Evolutionary conservation across 2,797 vertebrate species (phyloP).

Genomic region (Aeoliscus strigatus): DNA sequence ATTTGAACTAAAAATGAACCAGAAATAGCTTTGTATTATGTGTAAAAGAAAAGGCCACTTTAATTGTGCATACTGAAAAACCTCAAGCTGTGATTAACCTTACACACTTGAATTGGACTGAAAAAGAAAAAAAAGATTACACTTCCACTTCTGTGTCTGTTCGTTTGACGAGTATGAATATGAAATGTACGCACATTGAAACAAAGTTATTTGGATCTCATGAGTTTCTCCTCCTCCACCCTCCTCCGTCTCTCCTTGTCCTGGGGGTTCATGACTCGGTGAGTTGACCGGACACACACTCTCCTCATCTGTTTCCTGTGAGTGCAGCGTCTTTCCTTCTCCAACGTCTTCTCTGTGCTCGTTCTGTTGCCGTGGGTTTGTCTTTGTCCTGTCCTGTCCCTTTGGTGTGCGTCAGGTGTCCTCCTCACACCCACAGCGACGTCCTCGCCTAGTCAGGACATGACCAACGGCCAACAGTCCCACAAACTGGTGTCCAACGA

Average conservation of each 20-base stretch:
- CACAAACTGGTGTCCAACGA: constrained; percentile 91
- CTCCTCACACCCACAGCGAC: constrained; percentile 93
- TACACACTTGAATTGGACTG: no score
- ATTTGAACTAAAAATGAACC: no score
- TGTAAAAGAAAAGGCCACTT: no score
- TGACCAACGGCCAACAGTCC: constrained; percentile 78
- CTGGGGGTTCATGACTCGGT: constrained; percentile 76
- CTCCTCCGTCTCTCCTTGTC: constrained; percentile 69
- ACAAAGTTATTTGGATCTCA: constrained; percentile 18
- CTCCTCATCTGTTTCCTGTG: constrained; percentile 21
- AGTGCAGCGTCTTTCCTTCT: constrained; percentile 31
- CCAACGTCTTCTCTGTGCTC: constrained; percentile 33
- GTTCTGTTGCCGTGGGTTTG: constrained; percentile 6
- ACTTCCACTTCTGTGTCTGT: no score
- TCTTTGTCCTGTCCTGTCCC: constrained; percentile 12
- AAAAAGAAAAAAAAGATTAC: no score
- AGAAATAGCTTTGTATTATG: no score
- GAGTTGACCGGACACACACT: constrained; percentile 66
- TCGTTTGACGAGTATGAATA: no score
- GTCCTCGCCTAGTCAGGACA: constrained; percentile 84
- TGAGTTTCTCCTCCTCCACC: constrained; percentile 33
- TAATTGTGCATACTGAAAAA: no score
- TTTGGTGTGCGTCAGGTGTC: constrained; percentile 83
- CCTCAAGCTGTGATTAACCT: no score
- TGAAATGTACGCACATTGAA: no score